These are phyloP conservation scores for Gallinago solitaria DNA, from an alignment of 2,797 vertebrate genomes.

Conservation along the genomic window DNA sequence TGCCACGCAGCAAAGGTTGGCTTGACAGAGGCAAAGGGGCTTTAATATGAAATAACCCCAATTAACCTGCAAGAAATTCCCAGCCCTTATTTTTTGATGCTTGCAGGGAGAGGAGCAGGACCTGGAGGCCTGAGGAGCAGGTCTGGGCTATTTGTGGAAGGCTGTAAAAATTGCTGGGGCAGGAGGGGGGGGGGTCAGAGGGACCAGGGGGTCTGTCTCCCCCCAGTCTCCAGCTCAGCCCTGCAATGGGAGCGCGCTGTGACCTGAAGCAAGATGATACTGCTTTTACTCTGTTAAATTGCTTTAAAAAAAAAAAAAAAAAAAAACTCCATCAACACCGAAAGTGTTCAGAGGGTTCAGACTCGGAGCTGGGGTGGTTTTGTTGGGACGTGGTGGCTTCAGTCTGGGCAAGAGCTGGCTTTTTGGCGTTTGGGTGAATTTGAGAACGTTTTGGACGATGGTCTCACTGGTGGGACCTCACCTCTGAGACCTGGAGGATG, in stretches of 20 bases:
- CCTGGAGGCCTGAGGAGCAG: not conserved
- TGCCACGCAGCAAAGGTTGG: not conserved
- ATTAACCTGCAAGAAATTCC: conserved; percentile 35
- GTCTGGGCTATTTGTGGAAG: not conserved
- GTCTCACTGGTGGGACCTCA: not conserved
- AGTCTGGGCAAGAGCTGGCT: not conserved
- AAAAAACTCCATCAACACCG: not conserved
- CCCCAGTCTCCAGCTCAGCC: not conserved
- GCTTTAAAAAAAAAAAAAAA: not conserved
- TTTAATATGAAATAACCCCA: conserved; percentile 35
- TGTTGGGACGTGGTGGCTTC: not conserved
- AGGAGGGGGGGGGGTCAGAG: not conserved
- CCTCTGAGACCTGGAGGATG: not conserved
- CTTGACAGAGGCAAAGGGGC: not conserved
- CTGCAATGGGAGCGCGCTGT: not conserved
- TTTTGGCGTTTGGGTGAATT: not conserved
- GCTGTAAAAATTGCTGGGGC: not conserved
- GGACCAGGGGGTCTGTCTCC: not conserved
- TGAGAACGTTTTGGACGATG: not conserved
- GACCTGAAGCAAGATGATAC: not conserved
- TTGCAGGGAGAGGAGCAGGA: not conserved
- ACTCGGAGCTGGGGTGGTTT: not conserved
- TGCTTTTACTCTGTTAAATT: not conserved
- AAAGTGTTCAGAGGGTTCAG: fast-evolving
- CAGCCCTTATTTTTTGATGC: not conserved